Evolutionary conservation across 2,113 vertebrate genomes (phyloP).

Genomic region (Apteryx mantelli): DNA sequence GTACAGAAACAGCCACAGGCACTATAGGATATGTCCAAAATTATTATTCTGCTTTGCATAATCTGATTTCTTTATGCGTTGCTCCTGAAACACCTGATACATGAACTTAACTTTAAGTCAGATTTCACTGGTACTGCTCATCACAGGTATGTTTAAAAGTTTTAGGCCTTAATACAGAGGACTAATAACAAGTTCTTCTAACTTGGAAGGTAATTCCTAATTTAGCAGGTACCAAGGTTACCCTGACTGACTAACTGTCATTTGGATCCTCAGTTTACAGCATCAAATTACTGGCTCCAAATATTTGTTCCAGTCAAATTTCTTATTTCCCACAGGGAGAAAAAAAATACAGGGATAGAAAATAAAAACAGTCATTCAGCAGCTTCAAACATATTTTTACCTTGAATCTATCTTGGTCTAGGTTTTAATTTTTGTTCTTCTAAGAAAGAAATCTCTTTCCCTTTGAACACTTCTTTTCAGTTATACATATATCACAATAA

Average conservation of each 20-base stretch:
- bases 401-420: neutral
- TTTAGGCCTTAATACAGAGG: neutral
- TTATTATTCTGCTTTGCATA: neutral
- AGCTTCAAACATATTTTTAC: neutral
- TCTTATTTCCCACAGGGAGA: neutral
- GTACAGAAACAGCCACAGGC: neutral
- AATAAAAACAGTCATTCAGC: neutral
- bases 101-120: neutral
- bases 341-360: neutral
- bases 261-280: neutral
- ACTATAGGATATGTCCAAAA: neutral
- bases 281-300: neutral
- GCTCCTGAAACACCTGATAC: neutral
- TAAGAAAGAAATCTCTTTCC: neutral
- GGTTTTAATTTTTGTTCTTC: neutral
- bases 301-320: neutral
- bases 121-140: neutral
- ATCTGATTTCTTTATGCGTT: neutral
- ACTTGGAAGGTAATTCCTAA: neutral
- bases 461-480: constrained; percentile 23
- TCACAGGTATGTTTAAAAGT: neutral
- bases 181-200: neutral
- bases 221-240: neutral
- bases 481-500: constrained; percentile 57
- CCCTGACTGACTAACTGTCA: neutral